Evolutionary conservation across 1,140 invertebrate genomes (phyloP), one percentile per base, ranked within the genome.

Genomic region (Bombus terrestris): DNA sequence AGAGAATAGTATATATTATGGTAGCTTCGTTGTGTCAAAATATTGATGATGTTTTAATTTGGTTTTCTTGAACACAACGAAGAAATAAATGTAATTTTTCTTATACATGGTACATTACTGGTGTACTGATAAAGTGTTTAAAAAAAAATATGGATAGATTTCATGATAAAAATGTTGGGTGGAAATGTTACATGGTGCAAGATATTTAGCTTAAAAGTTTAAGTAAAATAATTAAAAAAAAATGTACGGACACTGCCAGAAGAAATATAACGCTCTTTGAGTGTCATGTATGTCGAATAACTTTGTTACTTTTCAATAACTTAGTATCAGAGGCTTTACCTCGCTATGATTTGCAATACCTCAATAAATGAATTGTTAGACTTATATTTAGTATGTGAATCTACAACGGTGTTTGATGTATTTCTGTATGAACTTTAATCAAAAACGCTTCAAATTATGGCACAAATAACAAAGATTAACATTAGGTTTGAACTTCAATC

Each of bases 1-100:
- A 78, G 64, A 53, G 68, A 72, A 82, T 80, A 86, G 59, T 83
- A 62, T 89, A 62, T 83, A 86, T 89, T 86, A 86, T 75, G 64
- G 88, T 88, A 89, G 83, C 87, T 89, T 89, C 88, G 88, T 90
- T 90, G 82, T 90, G 86, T 75, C 80, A 83, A 86, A 72, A 89
- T 81, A 89, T 86, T 73, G 72, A 83, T 25, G 2, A 69, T 81
- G 62, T 82, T 53, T 72, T 76, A 89, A 89, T 64, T 77, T 69
- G 32, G 8, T 89, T 89, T 78, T 83, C 35, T 77, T 86, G 47
- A 53, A 78, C 73, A 86, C 71, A 89, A 89, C 85, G 66, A 89
- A 69, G 76, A 71, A 37, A 66, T 86, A 81, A 88, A 37, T 83
- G 39, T 81, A 83, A 89, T 71, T 89, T 79, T 89, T 86, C 81